These are phyloP conservation scores for Charaxes varanes DNA, from an alignment of 1,140 invertebrate genomes.

Conservation along the genomic window DNA sequence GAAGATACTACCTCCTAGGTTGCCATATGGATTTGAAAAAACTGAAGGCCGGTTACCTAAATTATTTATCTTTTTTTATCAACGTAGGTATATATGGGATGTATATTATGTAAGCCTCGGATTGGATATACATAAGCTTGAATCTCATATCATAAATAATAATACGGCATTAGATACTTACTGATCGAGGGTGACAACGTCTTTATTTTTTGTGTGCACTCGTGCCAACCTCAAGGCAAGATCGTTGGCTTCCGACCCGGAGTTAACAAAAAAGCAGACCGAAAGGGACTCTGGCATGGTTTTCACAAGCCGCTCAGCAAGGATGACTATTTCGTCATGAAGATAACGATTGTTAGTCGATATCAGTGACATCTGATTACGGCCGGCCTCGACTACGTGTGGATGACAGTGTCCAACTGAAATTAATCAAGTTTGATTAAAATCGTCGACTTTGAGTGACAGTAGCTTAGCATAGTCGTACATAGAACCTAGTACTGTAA, in stretches of 20 bases:
- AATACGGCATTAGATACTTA: slow-evolving; percentile 76
- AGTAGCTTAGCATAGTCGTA: no score
- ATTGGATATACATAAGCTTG: no score
- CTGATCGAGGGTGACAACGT: slow-evolving; percentile 96
- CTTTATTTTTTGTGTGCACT: slow-evolving; percentile 90
- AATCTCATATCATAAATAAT: slow-evolving; percentile 1
- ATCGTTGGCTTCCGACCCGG: slow-evolving; percentile 99
- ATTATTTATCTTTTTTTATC: no score
- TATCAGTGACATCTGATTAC: slow-evolving; percentile 90
- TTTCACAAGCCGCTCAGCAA: slow-evolving; percentile 88
- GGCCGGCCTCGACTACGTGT: slow-evolving; percentile 90
- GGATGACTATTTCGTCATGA: slow-evolving; percentile 95
- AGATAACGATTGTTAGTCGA: slow-evolving; percentile 97
- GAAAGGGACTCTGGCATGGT: slow-evolving; percentile 88
- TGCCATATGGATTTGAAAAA: no score
- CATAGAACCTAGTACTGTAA: no score
- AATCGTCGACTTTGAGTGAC: no score
- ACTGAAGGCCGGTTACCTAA: no score
- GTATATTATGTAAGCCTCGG: no score
- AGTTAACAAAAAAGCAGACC: slow-evolving; percentile 98
- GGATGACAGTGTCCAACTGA: slow-evolving; percentile 98
- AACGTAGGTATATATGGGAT: no score
- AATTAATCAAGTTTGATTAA: no score
- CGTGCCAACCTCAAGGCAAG: slow-evolving; percentile 93
- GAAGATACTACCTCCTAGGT: no score